Base-by-base conservation (phyloP, 2,888 invertebrate genomes). In the Parapristionchus giblindavisi region DNA sequence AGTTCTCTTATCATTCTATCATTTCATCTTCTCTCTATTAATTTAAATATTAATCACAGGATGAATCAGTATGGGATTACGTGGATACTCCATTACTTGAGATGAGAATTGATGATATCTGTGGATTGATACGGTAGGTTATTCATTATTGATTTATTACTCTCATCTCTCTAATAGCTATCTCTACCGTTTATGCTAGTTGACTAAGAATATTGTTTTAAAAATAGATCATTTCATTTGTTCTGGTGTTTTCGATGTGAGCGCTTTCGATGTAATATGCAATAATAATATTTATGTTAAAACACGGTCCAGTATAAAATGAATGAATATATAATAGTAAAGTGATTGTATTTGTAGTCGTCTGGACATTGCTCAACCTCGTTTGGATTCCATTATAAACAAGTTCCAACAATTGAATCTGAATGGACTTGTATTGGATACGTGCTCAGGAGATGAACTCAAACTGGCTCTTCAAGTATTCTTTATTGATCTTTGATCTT, bases 371-470 rank as follows among this genome's bases (percentile, higher is more conserved):
- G 32, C 73, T 17, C 48, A 43, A n/a, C 48, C 60, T n/a, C 76
- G 84, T 14, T 66, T 82, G 32, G 78, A 81, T 36, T 24, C 32
- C 3, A 80, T 85, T 56, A 60, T 79, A 29, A 58, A 71, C 21
- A 70, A 73, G 34, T 81, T 81, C 71, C 77, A 52, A 48, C 63
- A 36, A 51, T 75, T 80, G 61, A 87, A 87, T 75, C 76, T 87
- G 58, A 87, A 84, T 71, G 87, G 87, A 54, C 77, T 87, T 11
- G 87, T 86, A 1, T 78, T 87, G 17, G 88, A 89, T 8, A 88
- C 89, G 72, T 89, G 89, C 63, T 88, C 89, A 4, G 87, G 89
- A 85, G 88, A 89, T 38, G 89, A 87, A 17, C 87, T 90, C 17
- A 77, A 79, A 40, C 81, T 77, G 24, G 75, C 80, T 17, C 38